phyloP scores from a whole-genome alignment of 2,113 vertebrate species.

The Gymnocephalus cernua region DNA sequence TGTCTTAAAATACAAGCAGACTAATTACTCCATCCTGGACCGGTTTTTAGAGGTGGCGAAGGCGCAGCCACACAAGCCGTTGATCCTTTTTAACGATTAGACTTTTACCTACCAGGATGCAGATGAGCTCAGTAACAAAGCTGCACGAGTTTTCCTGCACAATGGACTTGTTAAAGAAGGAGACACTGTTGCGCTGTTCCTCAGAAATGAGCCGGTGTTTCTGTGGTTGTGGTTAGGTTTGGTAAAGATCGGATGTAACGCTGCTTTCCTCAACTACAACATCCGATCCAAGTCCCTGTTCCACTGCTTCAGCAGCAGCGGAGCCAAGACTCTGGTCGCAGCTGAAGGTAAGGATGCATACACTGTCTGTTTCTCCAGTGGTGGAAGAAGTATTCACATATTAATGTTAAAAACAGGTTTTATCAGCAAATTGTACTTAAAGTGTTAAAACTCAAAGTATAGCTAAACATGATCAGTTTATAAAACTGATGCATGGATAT shows the following conservation, averaged over 20 bases:
- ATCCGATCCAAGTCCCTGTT: constrained; percentile 83
- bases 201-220: constrained; percentile 83
- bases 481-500: too few relatives aligned
- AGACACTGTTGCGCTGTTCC: constrained; percentile 80
- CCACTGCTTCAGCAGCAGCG: constrained; percentile 82
- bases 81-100: constrained; percentile 77
- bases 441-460: too few relatives aligned
- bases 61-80: constrained; percentile 72
- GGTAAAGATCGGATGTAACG: constrained; percentile 81
- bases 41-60: constrained; percentile 72
- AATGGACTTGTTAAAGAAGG: constrained; percentile 58
- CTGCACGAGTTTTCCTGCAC: constrained; percentile 63
- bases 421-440: too few relatives aligned
- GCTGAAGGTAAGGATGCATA: constrained; percentile 64
- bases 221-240: constrained; percentile 83
- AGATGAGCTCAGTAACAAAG: constrained; percentile 78
- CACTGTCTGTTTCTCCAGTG: too few relatives aligned
- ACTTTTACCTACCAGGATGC: constrained; percentile 77
- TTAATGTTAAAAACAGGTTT: too few relatives aligned
- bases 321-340: constrained; percentile 77
- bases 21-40: constrained; percentile 73
- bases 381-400: too few relatives aligned
- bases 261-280: constrained; percentile 83
- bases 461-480: too few relatives aligned
- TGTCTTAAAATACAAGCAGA: background rate